A percentile compares a stretch with the other conserved stretches of the same genome.
Evolutionary conservation across 2,113 vertebrate genomes (phyloP).

Genomic region (Alligator sinensis): DNA sequence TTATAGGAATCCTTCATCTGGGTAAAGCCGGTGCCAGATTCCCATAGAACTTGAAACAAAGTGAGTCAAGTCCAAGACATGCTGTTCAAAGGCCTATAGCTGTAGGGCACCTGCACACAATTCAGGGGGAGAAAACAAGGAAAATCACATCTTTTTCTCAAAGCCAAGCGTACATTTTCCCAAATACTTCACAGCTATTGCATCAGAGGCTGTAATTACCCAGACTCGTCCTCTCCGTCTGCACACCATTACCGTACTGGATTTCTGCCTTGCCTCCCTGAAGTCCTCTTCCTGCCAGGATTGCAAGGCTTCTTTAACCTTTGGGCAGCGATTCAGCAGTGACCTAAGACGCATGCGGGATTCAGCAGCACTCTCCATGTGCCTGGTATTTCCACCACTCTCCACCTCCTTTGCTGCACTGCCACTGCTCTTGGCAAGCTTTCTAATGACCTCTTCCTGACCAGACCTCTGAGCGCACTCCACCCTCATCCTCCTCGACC

Average conservation of each 20-base stretch:
- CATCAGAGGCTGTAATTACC: slow-evolving; percentile 41
- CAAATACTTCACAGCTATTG: slow-evolving; percentile 37
- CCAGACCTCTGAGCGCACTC: background rate
- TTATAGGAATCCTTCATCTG: slow-evolving; percentile 31
- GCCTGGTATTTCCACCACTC: background rate
- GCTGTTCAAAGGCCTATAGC: slow-evolving; percentile 33
- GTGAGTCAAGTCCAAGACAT: slow-evolving; percentile 23
- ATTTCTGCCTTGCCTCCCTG: background rate
- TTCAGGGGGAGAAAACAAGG: slow-evolving; percentile 3
- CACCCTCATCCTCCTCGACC: background rate
- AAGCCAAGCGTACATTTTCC: slow-evolving; percentile 10
- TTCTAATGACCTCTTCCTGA: background rate
- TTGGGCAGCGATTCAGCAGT: background rate
- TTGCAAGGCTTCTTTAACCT: background rate
- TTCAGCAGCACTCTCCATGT: no score
- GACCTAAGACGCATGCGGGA: background rate
- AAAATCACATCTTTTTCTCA: background rate
- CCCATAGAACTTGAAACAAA: slow-evolving; percentile 66
- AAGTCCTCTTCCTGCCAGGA: background rate
- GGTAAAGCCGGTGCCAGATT: slow-evolving; percentile 48
- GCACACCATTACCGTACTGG: background rate
- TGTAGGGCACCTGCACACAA: slow-evolving; percentile 7
- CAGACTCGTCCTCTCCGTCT: background rate
- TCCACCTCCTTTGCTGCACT: rapidly evolving
- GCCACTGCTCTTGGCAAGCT: background rate